Base-by-base conservation (phyloP, 2,888 invertebrate genomes). In the Julus scandinavius region DNA sequence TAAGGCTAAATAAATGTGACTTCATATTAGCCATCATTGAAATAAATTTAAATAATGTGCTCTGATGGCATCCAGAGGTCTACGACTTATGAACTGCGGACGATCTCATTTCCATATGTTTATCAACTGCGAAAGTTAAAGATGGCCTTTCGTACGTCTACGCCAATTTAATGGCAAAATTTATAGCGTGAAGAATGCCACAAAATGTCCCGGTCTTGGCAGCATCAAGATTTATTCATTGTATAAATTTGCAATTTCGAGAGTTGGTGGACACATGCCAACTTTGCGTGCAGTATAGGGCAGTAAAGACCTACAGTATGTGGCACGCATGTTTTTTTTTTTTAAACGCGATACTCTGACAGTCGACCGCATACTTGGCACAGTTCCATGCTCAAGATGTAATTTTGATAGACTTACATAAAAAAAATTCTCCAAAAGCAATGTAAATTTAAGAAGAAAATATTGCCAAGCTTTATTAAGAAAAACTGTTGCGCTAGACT, bases 181-280 rank as follows among this genome's bases (percentile, higher is more conserved):
- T 72, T 72, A 72, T 72, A 29, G 72, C 72, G 72, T 29, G 72
- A 72, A 72, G 29, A 72, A 9, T 72, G 72, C 72, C 72, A 72
- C 29, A 9, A 29, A 72, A 72, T 72, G 72, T 72, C 72, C 9
- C 72, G 29, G 72, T n/a, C 72, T 72, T 72, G 72, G 72, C 72
- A 72, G 72, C 72, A n/a, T 3, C 29, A 72, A 72, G 72, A 72
- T 72, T 72, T 72, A 72, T 72, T 72, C 72, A 72, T 29, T 72
- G 72, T 72, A 72, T 72, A 72, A 72, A 72, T 72, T 72, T n/a
- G 72, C 72, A 72, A 72, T 72, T 72, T 72, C 72, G 72, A 72
- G 72, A 72, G 29, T 72, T 9, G 72, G 72, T 72, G 72, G 72
- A 72, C 72, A 72, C 20, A 72, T 72, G 72, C 72, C 72, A 72